A percentile compares a stretch with the other conserved stretches of the same genome.
phyloP scores from a whole-genome alignment of 2,888 invertebrate genomes.

The Rosalia funebris region DNA sequence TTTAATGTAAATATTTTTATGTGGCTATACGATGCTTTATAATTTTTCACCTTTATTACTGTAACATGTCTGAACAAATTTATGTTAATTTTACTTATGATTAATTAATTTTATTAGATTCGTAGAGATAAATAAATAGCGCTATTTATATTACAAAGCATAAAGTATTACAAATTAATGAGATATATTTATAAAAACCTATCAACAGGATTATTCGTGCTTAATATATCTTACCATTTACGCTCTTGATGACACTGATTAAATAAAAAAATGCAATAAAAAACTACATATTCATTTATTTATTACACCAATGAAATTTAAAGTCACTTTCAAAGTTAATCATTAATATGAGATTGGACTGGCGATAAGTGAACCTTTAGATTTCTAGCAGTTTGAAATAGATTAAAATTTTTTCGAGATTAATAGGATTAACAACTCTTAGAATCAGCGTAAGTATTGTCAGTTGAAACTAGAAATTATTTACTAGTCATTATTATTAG shows the following conservation, averaged over 20 bases:
- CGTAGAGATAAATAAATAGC: background rate
- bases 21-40: background rate
- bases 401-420: no score
- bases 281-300: background rate
- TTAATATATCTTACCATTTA: background rate
- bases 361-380: no score
- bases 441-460: no score
- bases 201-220: background rate
- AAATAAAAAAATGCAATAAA: background rate
- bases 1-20: background rate
- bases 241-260: background rate
- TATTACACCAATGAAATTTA: background rate
- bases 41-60: background rate
- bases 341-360: background rate
- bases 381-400: no score
- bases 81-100: conserved; percentile 19
- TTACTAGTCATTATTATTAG: no score
- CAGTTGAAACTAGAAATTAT: no score
- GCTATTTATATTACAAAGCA: background rate
- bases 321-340: background rate
- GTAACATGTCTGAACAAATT: conserved; percentile 3
- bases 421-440: no score
- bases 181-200: background rate
- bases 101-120: conserved; percentile 9
- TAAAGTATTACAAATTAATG: background rate